Base-by-base conservation (phyloP, 2,888 invertebrate genomes). In the Leucophenga maculata region DNA sequence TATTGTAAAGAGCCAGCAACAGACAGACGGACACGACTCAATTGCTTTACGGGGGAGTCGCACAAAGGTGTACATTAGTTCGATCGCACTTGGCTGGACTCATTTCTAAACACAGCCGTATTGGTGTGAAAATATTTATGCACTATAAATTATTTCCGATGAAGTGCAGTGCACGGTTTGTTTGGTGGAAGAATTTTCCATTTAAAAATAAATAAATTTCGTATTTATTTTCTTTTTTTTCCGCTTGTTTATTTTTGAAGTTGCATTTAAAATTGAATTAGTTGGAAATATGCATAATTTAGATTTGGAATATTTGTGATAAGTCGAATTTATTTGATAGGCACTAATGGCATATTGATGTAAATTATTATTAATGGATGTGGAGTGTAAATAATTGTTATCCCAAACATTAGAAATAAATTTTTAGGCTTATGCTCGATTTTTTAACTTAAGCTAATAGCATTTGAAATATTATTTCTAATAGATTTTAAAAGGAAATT, bases 241-340 rank as follows among this genome's bases (percentile, higher is more conserved):
- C n/a, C n/a, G n/a, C n/a, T n/a, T n/a, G n/a, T n/a, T n/a, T n/a
- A n/a, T n/a, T n/a, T n/a, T n/a, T n/a, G n/a, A n/a, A n/a, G n/a
- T n/a, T n/a, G n/a, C 26, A n/a, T 57, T 57, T 57, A 26, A 26
- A 57, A 26, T 26, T 57, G n/a, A 57, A n/a, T 57, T 57, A 22
- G n/a, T 22, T 26, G 31, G 57, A 57, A 26, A 57, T 57, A 26
- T 57, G 57, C 57, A 57, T 57, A 26, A 57, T 57, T 57, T 57
- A n/a, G n/a, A n/a, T 57, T 26, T 26, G 4, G 50, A 16, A n/a
- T 16, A 16, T 18, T 50, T 50, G 50, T 57, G 57, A 57, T 57
- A 57, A 57, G 26, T 8, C 1, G n/a, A 57, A 57, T 57, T 57
- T 57, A 57, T 57, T 22, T 26, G 11, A 22, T 13, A 26, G 26